Percentiles rank a stretch among this genome's conserved stretches.
phyloP scores from a whole-genome alignment of 2,888 invertebrate genomes.

The Chelonus formosanus region DNA sequence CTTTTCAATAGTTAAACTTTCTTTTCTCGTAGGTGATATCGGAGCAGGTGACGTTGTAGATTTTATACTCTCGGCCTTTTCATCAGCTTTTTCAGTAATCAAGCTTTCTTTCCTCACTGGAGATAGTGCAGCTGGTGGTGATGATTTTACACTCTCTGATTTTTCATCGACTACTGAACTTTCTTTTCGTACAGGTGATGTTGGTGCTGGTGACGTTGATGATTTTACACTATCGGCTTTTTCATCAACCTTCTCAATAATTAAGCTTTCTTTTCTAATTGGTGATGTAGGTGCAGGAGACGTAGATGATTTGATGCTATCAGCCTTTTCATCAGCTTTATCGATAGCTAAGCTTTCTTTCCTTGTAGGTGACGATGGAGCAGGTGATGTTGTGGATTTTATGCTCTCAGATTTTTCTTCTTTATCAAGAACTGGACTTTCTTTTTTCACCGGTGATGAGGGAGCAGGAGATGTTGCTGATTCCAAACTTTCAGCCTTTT shows the following conservation, averaged over 20 bases:
- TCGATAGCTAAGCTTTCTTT: not conserved
- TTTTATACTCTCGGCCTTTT: constrained; percentile 7
- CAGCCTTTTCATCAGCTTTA: not conserved
- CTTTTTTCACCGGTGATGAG: not conserved
- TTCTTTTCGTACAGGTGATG: constrained; percentile 16
- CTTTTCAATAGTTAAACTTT: no score
- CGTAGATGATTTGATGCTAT: no score
- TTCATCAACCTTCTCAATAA: no score
- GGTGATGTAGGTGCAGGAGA: no score
- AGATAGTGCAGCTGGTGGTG: constrained; percentile 1
- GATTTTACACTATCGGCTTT: no score
- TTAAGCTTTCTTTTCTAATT: no score
- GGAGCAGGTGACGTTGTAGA: not conserved
- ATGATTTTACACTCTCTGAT: no score
- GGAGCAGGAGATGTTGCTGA: not conserved
- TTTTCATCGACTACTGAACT: not conserved
- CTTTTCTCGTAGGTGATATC: not conserved
- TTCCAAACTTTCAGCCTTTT: not conserved
- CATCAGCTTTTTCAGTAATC: constrained; percentile 22
- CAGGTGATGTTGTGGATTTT: constrained; percentile 20
- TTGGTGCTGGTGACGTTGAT: not conserved
- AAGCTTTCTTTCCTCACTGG: constrained; percentile 23
- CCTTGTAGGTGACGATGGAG: no score
- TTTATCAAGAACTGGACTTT: no score
- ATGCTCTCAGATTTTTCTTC: constrained; percentile 4